Base-by-base conservation (phyloP, 1,140 invertebrate genomes). In the Eriosoma lanigerum region DNA sequence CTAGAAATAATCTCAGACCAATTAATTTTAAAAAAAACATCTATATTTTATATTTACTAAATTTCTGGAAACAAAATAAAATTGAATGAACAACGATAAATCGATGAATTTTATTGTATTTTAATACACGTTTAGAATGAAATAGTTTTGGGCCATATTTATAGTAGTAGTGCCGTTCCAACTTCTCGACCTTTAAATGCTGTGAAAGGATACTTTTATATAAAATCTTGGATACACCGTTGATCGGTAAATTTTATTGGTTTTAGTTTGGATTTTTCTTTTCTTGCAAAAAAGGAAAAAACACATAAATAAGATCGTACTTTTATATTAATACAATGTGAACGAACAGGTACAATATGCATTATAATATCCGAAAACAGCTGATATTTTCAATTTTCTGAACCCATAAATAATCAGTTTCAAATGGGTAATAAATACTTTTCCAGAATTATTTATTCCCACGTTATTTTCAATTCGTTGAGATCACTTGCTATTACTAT, bases 381-480 rank as follows among this genome's bases (percentile, higher is more conserved):
- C 66, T 26, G 46, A 50, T 70, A 50, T 70, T 70, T 70, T 50
- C 66, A 50, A 50, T 70, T 50, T 70, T 70, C 8, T 8, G 24
- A 70, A 50, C 66, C 24, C 66, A 70, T 70, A 70, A 70, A 70
- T 50, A 70, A 70, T 50, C 66, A 21, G 24, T 70, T 50, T 48
- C 46, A 26, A 70, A 26, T 44, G 9, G 24, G 38, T 68, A 44
- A 68, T 66, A 44, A 66, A 66, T 66, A 44, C 26, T n/a, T 2
- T 38, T 66, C 1, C 32, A 66, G 19, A 68, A 68, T 68, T 68
- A 68, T 68, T 38, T 44, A 66, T 68, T 15, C 29, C 13, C n/a
- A 17, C n/a, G n/a, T 68, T 44, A 21, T 66, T 10, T 44, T 10
- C 19, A 19, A 66, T 32, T 44, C 19, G n/a, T n/a, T n/a, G n/a